Evolutionary conservation across 2,113 vertebrate genomes (phyloP), one percentile per base, ranked within the genome.

Genomic region (Megaleporinus macrocephalus): DNA sequence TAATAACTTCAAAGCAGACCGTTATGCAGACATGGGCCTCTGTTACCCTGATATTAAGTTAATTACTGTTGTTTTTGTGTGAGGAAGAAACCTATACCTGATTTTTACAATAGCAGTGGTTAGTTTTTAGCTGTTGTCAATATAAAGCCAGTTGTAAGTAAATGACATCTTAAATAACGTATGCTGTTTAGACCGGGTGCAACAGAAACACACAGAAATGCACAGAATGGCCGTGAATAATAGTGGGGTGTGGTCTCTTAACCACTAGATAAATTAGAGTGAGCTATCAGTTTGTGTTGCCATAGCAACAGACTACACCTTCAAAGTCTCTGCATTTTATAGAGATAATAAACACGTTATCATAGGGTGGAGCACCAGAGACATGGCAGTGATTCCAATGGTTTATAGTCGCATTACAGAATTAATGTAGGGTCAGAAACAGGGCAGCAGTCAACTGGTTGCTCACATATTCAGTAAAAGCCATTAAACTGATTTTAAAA

Each of bases 291-390:
- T 55, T 75, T 57, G 16, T 3, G 18, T 81, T 71, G 12, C 47
- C 5, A 70, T 73, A 63, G 24, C n/a, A 12, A 78, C 59, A n/a
- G 24, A 51, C 51, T 69, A 13, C 41, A 44, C 4, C 7, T 41
- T 26, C 26, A 55, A 73, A 65, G 51, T 29, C 24, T 29, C 29
- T 66, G 66, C 22, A 30, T 83, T 82, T 85, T 85, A 85, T 27
- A 65, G 78, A 66, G 33, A 72, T 81, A 71, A 78, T 85, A 83
- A 85, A 85, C 47, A 59, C 47, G 4, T 74, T 87, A 83, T 85
- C 74, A 72, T 26, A 69, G 83, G 70, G 78, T 75, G 74, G 55
- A 63, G 70, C 71, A 30, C 33, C 33, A 44, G n/a, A 33, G 14
- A 85, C 61, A 62, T 3, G 78, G 68, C 55, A 71, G 78, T 83